Base-by-base conservation (phyloP, 1,140 invertebrate species). In the Mamestra configurata region DNA sequence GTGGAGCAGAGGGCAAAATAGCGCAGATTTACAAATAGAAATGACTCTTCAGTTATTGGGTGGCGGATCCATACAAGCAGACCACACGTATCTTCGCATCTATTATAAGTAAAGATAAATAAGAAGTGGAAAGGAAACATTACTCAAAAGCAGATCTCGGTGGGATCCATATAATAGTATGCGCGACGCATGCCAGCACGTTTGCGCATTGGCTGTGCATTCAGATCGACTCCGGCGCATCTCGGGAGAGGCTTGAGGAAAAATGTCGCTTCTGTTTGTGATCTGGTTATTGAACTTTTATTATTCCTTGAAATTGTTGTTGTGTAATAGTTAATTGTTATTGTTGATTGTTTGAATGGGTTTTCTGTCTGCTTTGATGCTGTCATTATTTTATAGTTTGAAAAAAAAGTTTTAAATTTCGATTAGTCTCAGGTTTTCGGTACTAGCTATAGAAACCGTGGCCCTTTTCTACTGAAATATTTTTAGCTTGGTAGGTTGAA, bases 261-360 rank as follows among this genome's bases (percentile, higher is more conserved):
- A 77, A 77, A 51, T 59, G 15, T 53, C 18, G 18, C 27, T 31
- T 55, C 43, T 64, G 20, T n/a, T 76, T 64, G 37, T 68, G 75
- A 66, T 77, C 61, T 77, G 75, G 75, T 77, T 77, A 77, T 53
- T 68, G 75, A 77, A 77, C 75, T 77, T 53, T 37, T 10, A 27
- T n/a, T 49, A 5, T 59, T 61, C 72, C n/a, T 61, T 46, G 40
- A 20, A 76, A 24, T 40, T 68, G 27, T 37, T 18, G 8, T 72
- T 37, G 6, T 70, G 10, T 57, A 15, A 6, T 8, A 15, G 1
- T 15, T 59, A 15, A 22, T 59, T 27, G 55, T 15, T 4, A n/a
- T 27, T 27, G 13, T 31, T 31, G 5, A 31, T n/a, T n/a, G 24
- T 57, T 27, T 24, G 11, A 8, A 13, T 22, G 18, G 0, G 20